Evolutionary conservation across 2,113 vertebrate species (phyloP), one percentile per base, ranked within the genome.

Genomic region (Triplophysa tibetana): DNA sequence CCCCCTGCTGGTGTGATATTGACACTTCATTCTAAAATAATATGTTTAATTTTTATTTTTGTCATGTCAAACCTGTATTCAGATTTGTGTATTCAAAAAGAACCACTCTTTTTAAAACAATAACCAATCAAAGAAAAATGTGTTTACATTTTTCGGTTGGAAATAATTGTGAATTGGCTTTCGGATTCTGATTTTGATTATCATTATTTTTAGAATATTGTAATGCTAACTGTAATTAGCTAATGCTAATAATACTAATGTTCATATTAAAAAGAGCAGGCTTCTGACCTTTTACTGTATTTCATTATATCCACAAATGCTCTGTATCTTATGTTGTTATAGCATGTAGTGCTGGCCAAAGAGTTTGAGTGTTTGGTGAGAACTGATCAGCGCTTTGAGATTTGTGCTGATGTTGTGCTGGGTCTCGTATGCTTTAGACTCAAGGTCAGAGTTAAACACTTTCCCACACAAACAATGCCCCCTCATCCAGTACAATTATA

Each of bases 391-490:
- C 92, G 94, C 73, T 99, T 98, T 89, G 97, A 99, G 89, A 92
- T 98, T 88, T 95, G 94, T 50, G 92, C 93, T 0, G 92, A 96
- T 24, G 98, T 99, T 67, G 83, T 95, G 38, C 56, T 99, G 90
- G 97, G 97, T 54, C 91, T 99, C 21, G 95, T 99, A 75, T 99
- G 98, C 84, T 99, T 99, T 85, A 93, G 96, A 81, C 90, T 99
- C n/a, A 98, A 98, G 98, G 98, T 99, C 92, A 61, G 70, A 19
- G 1, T 24, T 45, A 70, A 50, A 75, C 69, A 50, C 12, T 50
- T n/a, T 33, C 69, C 16, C 8, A 75, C 72, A 75, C 8, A 62
- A 62, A 43, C 52, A 60, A 68, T 48, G 23, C 8, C 10, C 21
- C 24, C 1, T 62, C 38, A 19, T 24, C n/a, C 58, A 23, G 38